Conservation (phyloP, 2,797 vertebrate species). For the Ceryle rudis region DNA sequence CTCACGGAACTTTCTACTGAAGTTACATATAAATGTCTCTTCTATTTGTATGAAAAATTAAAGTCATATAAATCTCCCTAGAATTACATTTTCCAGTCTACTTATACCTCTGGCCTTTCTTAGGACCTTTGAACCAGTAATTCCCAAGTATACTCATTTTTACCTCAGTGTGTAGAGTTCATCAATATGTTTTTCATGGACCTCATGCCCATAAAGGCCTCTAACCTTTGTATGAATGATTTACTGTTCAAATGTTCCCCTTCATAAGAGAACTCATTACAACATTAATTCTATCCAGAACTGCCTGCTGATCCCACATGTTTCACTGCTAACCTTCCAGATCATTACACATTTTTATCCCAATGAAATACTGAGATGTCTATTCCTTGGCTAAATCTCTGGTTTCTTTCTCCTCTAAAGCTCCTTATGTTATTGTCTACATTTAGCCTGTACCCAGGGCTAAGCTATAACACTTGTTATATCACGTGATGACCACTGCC, state of each 20-base stretch:
- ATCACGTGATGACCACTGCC: background rate
- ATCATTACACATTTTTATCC: background rate
- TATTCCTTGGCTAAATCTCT: background rate
- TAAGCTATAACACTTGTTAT: background rate
- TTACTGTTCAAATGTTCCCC: background rate
- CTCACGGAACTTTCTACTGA: background rate
- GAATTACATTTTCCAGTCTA: background rate
- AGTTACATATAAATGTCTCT: background rate
- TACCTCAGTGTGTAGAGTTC: background rate
- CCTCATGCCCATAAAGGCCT: background rate
- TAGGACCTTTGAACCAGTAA: background rate
- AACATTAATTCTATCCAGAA: background rate
- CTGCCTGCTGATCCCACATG: background rate
- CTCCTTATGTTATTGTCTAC: background rate
- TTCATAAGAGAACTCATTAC: background rate
- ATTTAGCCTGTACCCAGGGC: background rate
- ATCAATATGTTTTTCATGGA: background rate
- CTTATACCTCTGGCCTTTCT: background rate
- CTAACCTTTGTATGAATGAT: background rate
- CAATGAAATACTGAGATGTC: background rate
- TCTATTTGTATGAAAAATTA: background rate
- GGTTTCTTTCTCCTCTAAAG: background rate
- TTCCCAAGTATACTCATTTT: background rate
- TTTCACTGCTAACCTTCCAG: background rate
- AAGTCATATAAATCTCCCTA: background rate